Percentiles rank a stretch among this genome's conserved stretches.
Conservation (phyloP, 2,113 vertebrate species). For the Apeltes quadracus region DNA sequence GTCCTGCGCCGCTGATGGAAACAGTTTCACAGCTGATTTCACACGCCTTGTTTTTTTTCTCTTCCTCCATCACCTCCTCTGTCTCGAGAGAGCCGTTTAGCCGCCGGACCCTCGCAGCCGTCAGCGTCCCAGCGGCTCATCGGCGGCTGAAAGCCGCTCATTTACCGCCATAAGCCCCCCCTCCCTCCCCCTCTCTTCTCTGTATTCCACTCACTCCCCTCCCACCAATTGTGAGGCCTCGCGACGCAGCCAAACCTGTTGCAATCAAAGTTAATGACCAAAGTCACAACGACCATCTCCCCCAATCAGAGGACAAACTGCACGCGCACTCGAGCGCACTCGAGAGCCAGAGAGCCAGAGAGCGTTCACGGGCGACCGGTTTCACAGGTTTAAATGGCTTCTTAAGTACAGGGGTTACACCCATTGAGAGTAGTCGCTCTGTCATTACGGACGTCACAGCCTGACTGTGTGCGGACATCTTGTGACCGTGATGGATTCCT, state of each 20-base stretch:
- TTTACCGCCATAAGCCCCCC: constrained; percentile 38
- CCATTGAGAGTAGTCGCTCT: constrained; percentile 58
- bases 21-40: constrained; percentile 40
- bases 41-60: constrained; percentile 17
- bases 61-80: constrained; percentile 48
- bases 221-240: constrained; percentile 46
- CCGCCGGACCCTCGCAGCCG: constrained; percentile 48
- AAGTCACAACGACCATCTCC: constrained; percentile 40
- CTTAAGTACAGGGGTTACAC: constrained; percentile 67
- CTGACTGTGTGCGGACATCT: constrained; percentile 23
- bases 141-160: constrained; percentile 60
- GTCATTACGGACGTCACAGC: constrained; percentile 59
- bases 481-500: constrained; percentile 46
- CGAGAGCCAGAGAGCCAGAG: too few relatives aligned
- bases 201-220: constrained; percentile 38
- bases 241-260: constrained; percentile 46
- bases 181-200: constrained; percentile 12
- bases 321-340: constrained; percentile 1
- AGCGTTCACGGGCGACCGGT: constrained; percentile 59
- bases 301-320: constrained; percentile 55
- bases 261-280: constrained; percentile 67
- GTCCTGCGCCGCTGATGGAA: constrained; percentile 40
- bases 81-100: constrained; percentile 61
- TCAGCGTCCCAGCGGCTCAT: constrained; percentile 47
- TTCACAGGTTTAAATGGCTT: constrained; percentile 68